phyloP scores from a whole-genome alignment of 2,888 invertebrate species.

The Andricus curvator region DNA sequence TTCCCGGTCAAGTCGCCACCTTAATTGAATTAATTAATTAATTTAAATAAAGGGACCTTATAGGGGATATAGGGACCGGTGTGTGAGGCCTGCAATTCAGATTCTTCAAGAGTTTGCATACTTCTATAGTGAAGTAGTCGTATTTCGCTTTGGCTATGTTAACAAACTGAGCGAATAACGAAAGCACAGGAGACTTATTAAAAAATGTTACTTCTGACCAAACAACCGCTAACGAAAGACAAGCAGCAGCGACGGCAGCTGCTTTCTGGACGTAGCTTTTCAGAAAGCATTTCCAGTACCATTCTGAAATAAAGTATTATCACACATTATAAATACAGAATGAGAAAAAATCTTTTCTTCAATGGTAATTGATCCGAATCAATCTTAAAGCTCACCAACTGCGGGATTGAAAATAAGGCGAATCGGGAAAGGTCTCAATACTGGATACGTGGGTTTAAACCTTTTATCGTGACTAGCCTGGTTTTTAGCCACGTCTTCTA shows the following conservation, averaged over 20 bases:
- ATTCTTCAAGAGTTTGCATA: slow-evolving; percentile 74
- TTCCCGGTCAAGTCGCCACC: too few species aligned
- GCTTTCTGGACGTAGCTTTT: slow-evolving; percentile 88
- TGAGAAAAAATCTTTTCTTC: not conserved
- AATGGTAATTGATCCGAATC: not conserved
- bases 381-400: slow-evolving; percentile 79
- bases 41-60: too few species aligned
- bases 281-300: slow-evolving; percentile 97
- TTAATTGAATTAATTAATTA: too few species aligned
- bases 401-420: slow-evolving; percentile 84
- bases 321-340: not conserved
- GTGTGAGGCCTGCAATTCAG: not conserved
- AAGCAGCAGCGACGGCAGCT: slow-evolving; percentile 85
- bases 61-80: too few species aligned
- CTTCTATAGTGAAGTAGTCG: slow-evolving; percentile 97
- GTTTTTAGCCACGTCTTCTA: slow-evolving; percentile 94
- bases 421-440: slow-evolving; percentile 81
- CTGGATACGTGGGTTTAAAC: slow-evolving; percentile 86
- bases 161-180: slow-evolving; percentile 97
- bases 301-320: slow-evolving; percentile 83
- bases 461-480: slow-evolving; percentile 81
- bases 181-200: slow-evolving; percentile 93
- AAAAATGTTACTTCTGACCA: slow-evolving; percentile 99
- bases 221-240: slow-evolving; percentile 94
- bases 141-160: slow-evolving; percentile 89